Conservation (phyloP, 2,888 invertebrate genomes). For the Cephus pygmeus region DNA sequence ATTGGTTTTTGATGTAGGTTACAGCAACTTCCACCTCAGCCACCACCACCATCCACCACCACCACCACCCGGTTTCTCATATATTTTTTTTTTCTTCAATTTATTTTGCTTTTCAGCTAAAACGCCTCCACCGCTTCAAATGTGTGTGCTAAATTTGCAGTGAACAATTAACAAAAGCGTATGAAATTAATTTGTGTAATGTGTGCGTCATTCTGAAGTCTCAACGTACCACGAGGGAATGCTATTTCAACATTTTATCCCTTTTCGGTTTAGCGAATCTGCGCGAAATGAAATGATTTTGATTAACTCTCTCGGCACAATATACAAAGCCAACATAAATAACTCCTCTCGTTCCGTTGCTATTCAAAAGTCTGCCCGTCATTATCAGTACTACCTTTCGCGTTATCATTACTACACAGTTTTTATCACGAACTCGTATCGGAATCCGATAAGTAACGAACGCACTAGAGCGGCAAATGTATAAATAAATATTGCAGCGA, state of each 20-base stretch:
- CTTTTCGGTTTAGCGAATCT: not conserved
- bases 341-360: not conserved
- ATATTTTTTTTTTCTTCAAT: not conserved
- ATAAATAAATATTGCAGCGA: too few relatives aligned
- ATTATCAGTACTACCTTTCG: not conserved
- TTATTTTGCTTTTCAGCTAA: not conserved
- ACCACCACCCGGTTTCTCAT: not conserved
- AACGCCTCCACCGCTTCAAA: not conserved
- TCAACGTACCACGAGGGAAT: not conserved
- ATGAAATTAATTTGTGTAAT: not conserved
- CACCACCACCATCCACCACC: conserved; percentile 35
- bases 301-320: not conserved
- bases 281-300: not conserved
- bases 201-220: not conserved
- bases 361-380: not conserved
- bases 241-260: not conserved
- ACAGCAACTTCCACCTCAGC: conserved; percentile 50
- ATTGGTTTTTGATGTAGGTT: not conserved
- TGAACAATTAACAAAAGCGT: not conserved
- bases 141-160: not conserved
- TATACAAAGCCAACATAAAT: not conserved
- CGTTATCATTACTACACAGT: not conserved
- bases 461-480: too few relatives aligned
- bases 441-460: not conserved
- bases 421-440: not conserved